These are phyloP conservation scores for Dicranocentrus wangi DNA, from an alignment of 2,888 invertebrate genomes.

Conservation along the genomic window DNA sequence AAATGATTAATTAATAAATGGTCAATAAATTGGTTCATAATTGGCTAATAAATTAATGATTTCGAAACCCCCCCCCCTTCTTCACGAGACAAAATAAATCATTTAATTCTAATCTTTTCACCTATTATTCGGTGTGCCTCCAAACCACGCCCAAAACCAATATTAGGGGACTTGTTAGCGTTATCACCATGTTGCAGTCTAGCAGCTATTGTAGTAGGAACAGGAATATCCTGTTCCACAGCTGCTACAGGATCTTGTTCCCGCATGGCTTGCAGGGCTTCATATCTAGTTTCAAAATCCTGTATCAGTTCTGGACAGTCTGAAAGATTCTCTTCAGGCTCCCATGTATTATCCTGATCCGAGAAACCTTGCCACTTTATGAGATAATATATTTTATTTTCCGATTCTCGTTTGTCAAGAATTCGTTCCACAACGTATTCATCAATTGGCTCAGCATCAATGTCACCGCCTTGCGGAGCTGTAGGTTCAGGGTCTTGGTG, in stretches of 20 bases:
- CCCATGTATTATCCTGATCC: conserved; percentile 49
- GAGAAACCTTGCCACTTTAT: conserved; percentile 50
- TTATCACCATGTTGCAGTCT: neutral
- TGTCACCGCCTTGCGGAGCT: neutral
- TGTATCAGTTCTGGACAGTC: conserved; percentile 36
- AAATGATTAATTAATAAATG: too few species aligned
- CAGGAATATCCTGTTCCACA: conserved; percentile 3
- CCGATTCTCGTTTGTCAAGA: neutral
- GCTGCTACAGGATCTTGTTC: conserved; percentile 10
- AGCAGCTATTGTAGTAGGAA: conserved; percentile 2
- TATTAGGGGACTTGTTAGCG: too few species aligned
- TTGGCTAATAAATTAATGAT: too few species aligned
- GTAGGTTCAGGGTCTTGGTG: neutral
- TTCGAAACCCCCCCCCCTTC: too few species aligned
- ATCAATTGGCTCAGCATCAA: conserved; percentile 12
- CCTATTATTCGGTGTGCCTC: conserved; percentile 30
- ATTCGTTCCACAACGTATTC: conserved; percentile 39
- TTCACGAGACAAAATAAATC: too few species aligned
- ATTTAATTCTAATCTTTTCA: too few species aligned
- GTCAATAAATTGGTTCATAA: too few species aligned
- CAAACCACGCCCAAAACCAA: conserved; percentile 46
- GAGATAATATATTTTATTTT: conserved; percentile 15
- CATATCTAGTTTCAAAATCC: conserved; percentile 11
- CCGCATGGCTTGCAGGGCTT: neutral
- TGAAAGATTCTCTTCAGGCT: conserved; percentile 38